These are phyloP conservation scores for Omphaloscelis lunosa DNA, from an alignment of 2,888 invertebrate genomes.

Conservation along the genomic window DNA sequence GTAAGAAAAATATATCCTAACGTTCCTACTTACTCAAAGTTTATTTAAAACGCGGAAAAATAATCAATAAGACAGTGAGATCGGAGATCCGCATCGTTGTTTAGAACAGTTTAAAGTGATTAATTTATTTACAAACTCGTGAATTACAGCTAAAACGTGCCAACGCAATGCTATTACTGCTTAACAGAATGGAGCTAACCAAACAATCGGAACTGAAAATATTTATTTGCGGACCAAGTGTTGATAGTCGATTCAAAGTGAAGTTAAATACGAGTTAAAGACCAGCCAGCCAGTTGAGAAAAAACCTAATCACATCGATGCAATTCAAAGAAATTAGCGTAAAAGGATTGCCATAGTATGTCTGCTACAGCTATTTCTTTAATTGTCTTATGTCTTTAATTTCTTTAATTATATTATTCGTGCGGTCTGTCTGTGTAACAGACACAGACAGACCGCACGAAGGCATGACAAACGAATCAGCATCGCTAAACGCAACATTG, in stretches of 20 bases:
- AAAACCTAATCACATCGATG: not conserved
- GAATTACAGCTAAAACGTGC: constrained; percentile 22
- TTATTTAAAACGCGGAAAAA: not conserved
- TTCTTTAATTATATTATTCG: no score
- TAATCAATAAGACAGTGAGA: not conserved
- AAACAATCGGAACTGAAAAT: constrained; percentile 12
- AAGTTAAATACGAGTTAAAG: not conserved
- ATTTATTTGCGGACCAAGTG: not conserved
- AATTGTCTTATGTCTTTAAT: no score
- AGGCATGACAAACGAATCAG: no score
- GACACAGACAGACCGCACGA: not conserved
- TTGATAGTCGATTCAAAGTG: not conserved
- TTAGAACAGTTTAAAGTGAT: not conserved
- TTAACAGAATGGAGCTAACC: constrained; percentile 1
- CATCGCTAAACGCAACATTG: no score
- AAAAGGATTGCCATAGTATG: not conserved
- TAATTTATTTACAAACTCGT: constrained; percentile 24
- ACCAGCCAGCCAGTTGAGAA: not conserved
- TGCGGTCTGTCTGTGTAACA: no score
- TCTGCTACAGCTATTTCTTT: not conserved
- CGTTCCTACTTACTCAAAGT: no score
- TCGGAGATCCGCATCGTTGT: not conserved
- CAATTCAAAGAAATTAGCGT: not conserved
- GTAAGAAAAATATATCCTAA: not conserved
- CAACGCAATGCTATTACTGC: not conserved